Base-by-base conservation (phyloP, 92 coral and sea anemone species). In the Zoanthus sansibaricus region DNA sequence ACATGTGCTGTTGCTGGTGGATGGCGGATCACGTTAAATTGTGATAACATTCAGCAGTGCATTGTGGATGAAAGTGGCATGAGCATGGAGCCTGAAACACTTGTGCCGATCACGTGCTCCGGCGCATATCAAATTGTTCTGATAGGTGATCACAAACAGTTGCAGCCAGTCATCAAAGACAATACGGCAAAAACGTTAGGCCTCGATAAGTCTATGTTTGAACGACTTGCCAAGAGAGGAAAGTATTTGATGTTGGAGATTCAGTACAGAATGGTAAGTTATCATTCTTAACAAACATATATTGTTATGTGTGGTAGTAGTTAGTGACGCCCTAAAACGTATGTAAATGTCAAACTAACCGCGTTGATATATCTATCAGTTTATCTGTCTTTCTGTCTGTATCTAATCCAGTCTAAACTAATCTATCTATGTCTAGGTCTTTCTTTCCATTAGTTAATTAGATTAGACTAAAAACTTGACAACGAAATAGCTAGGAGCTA, bases 41-140 rank as follows among this genome's bases (percentile, higher is more conserved):
- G 91, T 73, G 51, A 75, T 44, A 82, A 54, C 48, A 77, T 77
- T 70, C 56, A 74, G 72, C 98, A 96, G 62, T 94, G 98, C 72
- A 94, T 96, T 72, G 94, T 96, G 82, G 98, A 96, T 86, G 98
- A 94, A 79, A 89, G 96, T 75, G 98, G 98, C 32, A 96, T 96
- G 98, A 89, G 98, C 82, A 79, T 94, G 92, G 98, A 96, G 78
- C 92, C 93, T 69, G 98, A 96, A 82, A 86, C 95, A 1, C 92
- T 96, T 52, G 93, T 94, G 56, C 98, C 98, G 0, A 89, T 96
- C 92, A 52, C 95, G 93, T 92, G 90, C 69, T 94, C 98, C 6
- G 55, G 82, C 44, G 98, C 95, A 7, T 33, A 75, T 14, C 98
- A 94, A 72, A 82, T 94, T 17, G 98, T 96, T n/a, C 90, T 96